A percentile compares a stretch with the other conserved stretches of the same genome.
phyloP scores from a whole-genome alignment of 2,113 vertebrate species.

The Tursiops truncatus region DNA sequence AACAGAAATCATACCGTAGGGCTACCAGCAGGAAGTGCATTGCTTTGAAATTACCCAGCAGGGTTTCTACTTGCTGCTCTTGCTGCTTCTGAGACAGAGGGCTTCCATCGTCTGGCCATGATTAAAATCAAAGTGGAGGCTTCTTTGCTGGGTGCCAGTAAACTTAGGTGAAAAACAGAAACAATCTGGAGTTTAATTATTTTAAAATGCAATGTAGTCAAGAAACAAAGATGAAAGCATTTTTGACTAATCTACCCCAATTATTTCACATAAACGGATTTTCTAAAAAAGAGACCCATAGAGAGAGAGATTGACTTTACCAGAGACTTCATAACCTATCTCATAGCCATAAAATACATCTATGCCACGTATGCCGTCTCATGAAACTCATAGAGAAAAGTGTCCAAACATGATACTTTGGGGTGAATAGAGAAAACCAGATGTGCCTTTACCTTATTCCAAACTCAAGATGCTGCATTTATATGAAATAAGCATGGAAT shows the following conservation, averaged over 20 bases:
- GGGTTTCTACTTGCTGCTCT: constrained; percentile 78
- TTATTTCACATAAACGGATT: constrained; percentile 86
- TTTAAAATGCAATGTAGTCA: constrained; percentile 83
- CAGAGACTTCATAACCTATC: constrained; percentile 3
- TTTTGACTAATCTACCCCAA: constrained; percentile 84
- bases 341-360: constrained; percentile 37
- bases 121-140: constrained; percentile 88
- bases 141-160: constrained; percentile 86
- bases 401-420: background rate
- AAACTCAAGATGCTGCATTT: constrained; percentile 25
- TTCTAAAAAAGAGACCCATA: constrained; percentile 67
- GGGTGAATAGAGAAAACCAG: constrained; percentile 26
- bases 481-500: constrained; percentile 5
- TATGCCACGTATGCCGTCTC: background rate
- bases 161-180: constrained; percentile 86
- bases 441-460: constrained; percentile 39
- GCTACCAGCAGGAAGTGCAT: constrained; percentile 86
- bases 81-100: constrained; percentile 79
- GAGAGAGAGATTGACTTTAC: constrained; percentile 45
- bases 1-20: constrained; percentile 86
- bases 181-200: constrained; percentile 87
- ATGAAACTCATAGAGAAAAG: constrained; percentile 34
- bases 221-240: constrained; percentile 86
- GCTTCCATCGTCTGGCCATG: constrained; percentile 84
- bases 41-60: constrained; percentile 88